phyloP scores from a whole-genome alignment of 2,797 vertebrate species.

The Triplophysa bombifrons region DNA sequence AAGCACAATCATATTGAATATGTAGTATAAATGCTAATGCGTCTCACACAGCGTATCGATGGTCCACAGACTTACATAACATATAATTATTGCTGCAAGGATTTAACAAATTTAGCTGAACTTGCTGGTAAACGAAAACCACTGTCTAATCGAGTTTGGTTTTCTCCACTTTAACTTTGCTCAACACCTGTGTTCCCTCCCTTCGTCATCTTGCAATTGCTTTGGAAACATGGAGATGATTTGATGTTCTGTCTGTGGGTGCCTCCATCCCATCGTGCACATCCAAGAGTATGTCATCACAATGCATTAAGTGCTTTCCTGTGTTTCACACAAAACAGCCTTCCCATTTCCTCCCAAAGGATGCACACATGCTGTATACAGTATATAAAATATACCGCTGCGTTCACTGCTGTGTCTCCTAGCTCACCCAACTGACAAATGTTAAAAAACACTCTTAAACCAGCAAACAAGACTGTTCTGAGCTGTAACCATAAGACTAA shows the following conservation, averaged over 20 bases:
- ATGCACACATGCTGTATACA: slow-evolving; percentile 20
- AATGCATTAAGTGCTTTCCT: slow-evolving; percentile 58
- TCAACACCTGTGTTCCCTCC: neutral
- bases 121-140: neutral
- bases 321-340: slow-evolving; percentile 47
- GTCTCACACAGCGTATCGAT: neutral
- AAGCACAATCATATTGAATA: neutral
- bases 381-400: neutral
- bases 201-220: neutral
- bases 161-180: neutral
- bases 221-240: neutral
- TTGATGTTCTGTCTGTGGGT: neutral
- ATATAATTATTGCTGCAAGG: neutral
- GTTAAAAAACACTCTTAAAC: neutral
- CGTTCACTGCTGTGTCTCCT: neutral
- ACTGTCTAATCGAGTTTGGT: neutral
- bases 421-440: neutral
- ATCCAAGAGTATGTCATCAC: slow-evolving; percentile 36
- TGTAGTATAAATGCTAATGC: slow-evolving; percentile 1
- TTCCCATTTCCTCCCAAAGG: slow-evolving; percentile 14
- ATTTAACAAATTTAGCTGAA: neutral
- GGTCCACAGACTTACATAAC: neutral
- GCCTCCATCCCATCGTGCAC: slow-evolving; percentile 27
- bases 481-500: neutral
- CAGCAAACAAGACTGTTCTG: neutral